Conservation (phyloP, 2,797 vertebrate species). For the Tympanoctomys barrerae region DNA sequence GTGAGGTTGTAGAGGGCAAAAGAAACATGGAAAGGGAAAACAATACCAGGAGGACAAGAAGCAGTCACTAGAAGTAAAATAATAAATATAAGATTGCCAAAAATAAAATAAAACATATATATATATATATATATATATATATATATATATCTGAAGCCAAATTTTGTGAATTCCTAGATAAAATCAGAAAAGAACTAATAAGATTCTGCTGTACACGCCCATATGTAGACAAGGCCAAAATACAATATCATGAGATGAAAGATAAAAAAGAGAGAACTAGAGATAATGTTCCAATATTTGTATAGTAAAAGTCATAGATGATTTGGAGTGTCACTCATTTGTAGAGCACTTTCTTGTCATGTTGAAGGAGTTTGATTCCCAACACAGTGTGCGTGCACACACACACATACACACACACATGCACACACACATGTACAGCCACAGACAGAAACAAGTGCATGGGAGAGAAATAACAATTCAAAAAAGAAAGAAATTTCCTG, state of each 20-base stretch:
- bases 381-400: no score
- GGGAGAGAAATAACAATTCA: background rate
- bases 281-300: background rate
- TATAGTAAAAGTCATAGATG: background rate
- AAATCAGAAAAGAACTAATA: conserved; percentile 23
- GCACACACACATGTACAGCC: background rate
- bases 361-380: background rate
- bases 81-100: background rate
- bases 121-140: background rate
- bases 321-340: background rate
- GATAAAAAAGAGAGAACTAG: background rate
- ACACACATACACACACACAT: no score
- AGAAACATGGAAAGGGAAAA: conserved; percentile 34
- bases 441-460: background rate
- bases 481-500: conserved; percentile 21
- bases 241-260: background rate
- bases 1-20: conserved; percentile 50
- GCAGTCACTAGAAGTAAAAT: conserved; percentile 49
- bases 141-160: background rate
- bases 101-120: background rate
- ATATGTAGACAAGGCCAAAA: background rate
- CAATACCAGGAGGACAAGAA: background rate
- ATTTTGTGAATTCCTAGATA: conserved; percentile 12
- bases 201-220: background rate
- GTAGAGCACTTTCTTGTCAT: background rate